These are phyloP conservation scores for Syrrhaptes paradoxus DNA, from an alignment of 2,113 vertebrate genomes.

Conservation along the genomic window DNA sequence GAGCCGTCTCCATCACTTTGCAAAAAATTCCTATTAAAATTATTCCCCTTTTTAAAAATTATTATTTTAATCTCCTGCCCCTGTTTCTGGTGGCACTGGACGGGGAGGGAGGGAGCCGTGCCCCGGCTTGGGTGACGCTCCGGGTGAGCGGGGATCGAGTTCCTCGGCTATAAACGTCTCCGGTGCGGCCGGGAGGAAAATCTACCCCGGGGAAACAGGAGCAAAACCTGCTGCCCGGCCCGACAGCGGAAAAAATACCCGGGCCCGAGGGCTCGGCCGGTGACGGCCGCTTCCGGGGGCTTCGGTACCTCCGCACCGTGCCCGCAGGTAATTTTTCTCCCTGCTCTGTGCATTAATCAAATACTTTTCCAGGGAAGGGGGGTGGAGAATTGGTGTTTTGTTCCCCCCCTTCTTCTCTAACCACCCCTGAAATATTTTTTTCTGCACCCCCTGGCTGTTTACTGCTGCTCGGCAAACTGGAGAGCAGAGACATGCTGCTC, in stretches of 20 bases:
- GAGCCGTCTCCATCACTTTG: neutral
- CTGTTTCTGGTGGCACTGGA: neutral
- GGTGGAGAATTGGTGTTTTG: accelerated
- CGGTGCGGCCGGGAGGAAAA: neutral
- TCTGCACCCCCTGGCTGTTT: neutral
- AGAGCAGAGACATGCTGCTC: neutral
- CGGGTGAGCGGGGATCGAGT: neutral
- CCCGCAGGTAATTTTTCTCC: accelerated
- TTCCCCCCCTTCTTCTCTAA: neutral
- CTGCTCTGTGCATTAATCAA: neutral
- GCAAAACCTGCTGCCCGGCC: neutral
- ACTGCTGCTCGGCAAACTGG: neutral
- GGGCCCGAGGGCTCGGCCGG: accelerated
- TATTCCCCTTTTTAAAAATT: accelerated
- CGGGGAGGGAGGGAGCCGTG: neutral
- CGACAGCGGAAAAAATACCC: accelerated
- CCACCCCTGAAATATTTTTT: neutral
- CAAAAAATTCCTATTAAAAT: neutral
- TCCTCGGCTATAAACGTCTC: neutral
- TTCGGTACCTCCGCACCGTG: neutral
- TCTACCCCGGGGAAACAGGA: neutral
- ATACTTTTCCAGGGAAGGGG: neutral
- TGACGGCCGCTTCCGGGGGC: accelerated
- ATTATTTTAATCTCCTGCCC: neutral
- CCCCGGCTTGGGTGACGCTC: neutral